Conservation (phyloP, 1,140 invertebrate genomes). For the Euschistus heros region DNA sequence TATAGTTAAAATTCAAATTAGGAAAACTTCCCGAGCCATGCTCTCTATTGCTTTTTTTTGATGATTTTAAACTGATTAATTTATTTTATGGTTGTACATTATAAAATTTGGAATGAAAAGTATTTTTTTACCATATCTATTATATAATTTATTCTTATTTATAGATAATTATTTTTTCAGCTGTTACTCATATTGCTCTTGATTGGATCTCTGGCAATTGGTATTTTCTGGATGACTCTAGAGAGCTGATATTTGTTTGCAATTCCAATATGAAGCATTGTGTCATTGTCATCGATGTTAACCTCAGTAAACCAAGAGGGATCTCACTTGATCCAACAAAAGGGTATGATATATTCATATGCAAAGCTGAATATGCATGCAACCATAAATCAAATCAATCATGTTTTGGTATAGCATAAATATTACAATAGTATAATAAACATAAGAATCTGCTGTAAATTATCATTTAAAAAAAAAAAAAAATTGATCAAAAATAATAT, state of each 20-base stretch:
- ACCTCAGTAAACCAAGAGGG: constrained; percentile 59
- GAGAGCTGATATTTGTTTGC: constrained; percentile 62
- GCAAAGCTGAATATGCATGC: too few relatives aligned
- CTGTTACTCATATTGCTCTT: constrained; percentile 57
- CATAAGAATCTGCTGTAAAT: too few relatives aligned
- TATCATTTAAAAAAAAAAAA: too few relatives aligned
- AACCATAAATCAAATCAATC: too few relatives aligned
- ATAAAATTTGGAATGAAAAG: background rate
- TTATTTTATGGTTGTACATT: too few relatives aligned
- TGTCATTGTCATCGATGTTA: constrained; percentile 53
- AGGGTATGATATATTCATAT: constrained; percentile 44
- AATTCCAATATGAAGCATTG: constrained; percentile 48
- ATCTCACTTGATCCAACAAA: constrained; percentile 70
- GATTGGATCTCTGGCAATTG: constrained; percentile 80
- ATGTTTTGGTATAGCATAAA: too few relatives aligned
- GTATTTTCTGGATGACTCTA: constrained; percentile 69
- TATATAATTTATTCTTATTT: background rate
- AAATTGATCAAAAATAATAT: too few relatives aligned
- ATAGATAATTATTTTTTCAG: constrained; percentile 34
- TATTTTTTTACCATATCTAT: background rate
- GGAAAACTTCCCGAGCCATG: too few relatives aligned
- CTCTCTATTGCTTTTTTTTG: too few relatives aligned
- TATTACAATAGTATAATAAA: too few relatives aligned
- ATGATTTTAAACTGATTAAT: too few relatives aligned
- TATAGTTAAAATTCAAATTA: too few relatives aligned